Conservation (phyloP, 2,888 invertebrate species). For the Microplitis manilae region DNA sequence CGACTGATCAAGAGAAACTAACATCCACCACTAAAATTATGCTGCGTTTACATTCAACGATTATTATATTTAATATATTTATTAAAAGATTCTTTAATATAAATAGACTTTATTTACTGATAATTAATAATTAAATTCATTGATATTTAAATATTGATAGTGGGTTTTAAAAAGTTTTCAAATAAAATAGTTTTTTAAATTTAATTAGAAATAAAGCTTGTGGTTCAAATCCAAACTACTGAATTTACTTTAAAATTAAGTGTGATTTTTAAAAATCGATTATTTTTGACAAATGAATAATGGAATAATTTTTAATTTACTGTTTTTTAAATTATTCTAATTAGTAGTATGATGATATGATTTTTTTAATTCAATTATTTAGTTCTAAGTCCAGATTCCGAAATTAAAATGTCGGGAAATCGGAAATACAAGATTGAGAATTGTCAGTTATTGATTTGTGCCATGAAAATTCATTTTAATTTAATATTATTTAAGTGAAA, state of each 20-base stretch:
- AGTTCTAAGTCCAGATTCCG: too few relatives aligned
- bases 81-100: not conserved
- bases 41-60: not conserved
- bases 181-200: not conserved
- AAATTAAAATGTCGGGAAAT: too few relatives aligned
- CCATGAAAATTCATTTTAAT: too few relatives aligned
- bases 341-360: too few relatives aligned
- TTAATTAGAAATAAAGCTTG: not conserved
- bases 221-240: not conserved
- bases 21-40: not conserved
- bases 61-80: not conserved
- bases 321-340: too few relatives aligned
- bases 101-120: not conserved
- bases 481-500: too few relatives aligned
- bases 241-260: not conserved
- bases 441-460: too few relatives aligned
- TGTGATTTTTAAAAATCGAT: not conserved
- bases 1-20: not conserved
- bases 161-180: not conserved
- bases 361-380: too few relatives aligned
- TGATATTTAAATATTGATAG: not conserved
- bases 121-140: not conserved
- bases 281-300: not conserved
- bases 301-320: not conserved
- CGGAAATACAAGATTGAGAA: too few relatives aligned